Evolutionary conservation across 2,888 invertebrate species (phyloP).

Genomic region (Marronus borbonicus): DNA sequence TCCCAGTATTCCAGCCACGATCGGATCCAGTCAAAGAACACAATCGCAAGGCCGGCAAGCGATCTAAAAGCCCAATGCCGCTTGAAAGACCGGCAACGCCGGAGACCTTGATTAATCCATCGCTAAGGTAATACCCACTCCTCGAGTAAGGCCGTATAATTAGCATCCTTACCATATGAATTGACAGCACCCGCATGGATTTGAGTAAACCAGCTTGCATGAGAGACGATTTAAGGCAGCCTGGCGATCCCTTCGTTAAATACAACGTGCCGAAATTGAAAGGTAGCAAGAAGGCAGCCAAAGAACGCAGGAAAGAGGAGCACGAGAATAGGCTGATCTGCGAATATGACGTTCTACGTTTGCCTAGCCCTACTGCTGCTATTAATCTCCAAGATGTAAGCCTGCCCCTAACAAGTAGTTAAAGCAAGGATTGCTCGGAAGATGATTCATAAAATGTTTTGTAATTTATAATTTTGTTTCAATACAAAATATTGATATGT

Average conservation of each 20-base stretch:
- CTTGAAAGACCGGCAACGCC: constrained; percentile 28
- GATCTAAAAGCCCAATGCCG: constrained; percentile 34
- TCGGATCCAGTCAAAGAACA: constrained; percentile 52
- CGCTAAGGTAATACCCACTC: constrained; percentile 45
- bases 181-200: constrained; percentile 50
- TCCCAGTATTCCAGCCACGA: constrained; percentile 14
- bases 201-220: constrained; percentile 41
- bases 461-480: too few species aligned
- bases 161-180: neutral
- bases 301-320: constrained; percentile 57
- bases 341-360: constrained; percentile 60
- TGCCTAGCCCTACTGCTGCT: constrained; percentile 61
- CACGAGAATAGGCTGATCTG: constrained; percentile 60
- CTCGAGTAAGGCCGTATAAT: too few species aligned
- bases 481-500: too few species aligned
- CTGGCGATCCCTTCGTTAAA: constrained; percentile 53
- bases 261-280: constrained; percentile 60
- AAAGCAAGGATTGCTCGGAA: neutral
- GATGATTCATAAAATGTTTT: neutral
- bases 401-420: neutral
- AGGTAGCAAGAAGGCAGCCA: constrained; percentile 41
- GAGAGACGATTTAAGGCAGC: constrained; percentile 21
- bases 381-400: constrained; percentile 55
- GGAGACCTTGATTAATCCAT: constrained; percentile 50
- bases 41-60: constrained; percentile 42